These are phyloP conservation scores for Poeciliopsis paucimaculata DNA, from an alignment of 2,797 vertebrate genomes.

Conservation along the genomic window DNA sequence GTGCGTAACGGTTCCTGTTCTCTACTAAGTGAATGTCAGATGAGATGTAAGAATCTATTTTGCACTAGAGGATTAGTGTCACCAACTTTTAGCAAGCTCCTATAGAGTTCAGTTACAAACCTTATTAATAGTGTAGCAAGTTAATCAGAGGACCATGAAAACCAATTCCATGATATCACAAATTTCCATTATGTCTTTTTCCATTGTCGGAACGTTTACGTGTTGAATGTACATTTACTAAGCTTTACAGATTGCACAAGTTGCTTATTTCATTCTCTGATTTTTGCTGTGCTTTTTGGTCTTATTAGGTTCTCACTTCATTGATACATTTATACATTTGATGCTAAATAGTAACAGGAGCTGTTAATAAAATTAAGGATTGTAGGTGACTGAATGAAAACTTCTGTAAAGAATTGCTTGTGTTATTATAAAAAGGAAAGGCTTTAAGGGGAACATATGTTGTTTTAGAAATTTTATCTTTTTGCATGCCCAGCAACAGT, in stretches of 20 bases:
- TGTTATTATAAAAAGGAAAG: constrained; percentile 4
- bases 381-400: constrained; percentile 1
- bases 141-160: constrained; percentile 40
- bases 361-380: not conserved
- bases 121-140: constrained; percentile 55
- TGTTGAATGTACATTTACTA: not conserved
- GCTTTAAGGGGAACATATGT: constrained; percentile 35
- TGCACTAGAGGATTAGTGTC: constrained; percentile 48
- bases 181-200: constrained; percentile 36
- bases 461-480: constrained; percentile 39
- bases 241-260: not conserved
- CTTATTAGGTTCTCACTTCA: not conserved
- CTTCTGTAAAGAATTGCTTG: not conserved
- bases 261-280: not conserved
- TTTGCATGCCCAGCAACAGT: constrained; percentile 55
- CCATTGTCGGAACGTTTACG: constrained; percentile 20
- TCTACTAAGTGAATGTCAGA: constrained; percentile 23
- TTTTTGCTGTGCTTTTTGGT: not conserved
- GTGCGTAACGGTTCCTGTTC: not conserved
- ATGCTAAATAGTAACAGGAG: not conserved
- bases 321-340: not conserved
- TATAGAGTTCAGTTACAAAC: constrained; percentile 53
- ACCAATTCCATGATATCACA: constrained; percentile 39
- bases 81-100: constrained; percentile 46
- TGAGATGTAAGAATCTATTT: constrained; percentile 48